A percentile compares a stretch with the other conserved stretches of the same genome.
Conservation (phyloP, 2,113 vertebrate species). For the Cavia porcellus region DNA sequence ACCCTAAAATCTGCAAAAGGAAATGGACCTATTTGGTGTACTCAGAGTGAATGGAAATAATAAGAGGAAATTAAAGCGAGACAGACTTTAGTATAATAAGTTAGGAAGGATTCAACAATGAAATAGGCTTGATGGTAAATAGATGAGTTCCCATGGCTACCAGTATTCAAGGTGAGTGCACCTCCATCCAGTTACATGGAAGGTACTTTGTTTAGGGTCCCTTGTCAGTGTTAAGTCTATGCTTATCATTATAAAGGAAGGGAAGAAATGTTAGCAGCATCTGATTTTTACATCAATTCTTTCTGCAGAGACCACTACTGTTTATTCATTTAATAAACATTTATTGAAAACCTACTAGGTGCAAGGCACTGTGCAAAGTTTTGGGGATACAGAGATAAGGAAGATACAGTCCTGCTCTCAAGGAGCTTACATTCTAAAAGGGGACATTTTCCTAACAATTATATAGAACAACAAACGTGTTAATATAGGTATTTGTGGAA, state of each 20-base stretch:
- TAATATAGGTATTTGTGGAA: neutral
- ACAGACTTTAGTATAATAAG: neutral
- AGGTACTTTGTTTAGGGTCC: conserved; percentile 33
- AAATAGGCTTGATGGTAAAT: neutral
- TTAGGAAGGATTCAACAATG: neutral
- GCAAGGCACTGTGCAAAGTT: conserved; percentile 59
- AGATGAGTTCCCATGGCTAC: neutral
- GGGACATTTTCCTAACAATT: conserved; percentile 11
- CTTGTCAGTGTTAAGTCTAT: neutral
- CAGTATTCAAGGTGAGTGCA: neutral
- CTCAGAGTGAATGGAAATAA: neutral
- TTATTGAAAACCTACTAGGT: conserved; percentile 70
- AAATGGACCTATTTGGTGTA: neutral
- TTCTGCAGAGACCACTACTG: conserved; percentile 70
- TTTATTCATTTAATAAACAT: conserved; percentile 63
- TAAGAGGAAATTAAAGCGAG: neutral
- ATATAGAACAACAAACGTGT: conserved; percentile 33
- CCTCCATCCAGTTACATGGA: neutral
- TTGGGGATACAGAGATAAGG: conserved; percentile 58
- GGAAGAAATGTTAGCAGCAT: conserved; percentile 11
- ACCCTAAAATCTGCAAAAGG: neutral
- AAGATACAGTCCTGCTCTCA: conserved; percentile 60
- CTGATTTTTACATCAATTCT: conserved; percentile 47
- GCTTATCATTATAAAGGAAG: conserved; percentile 33
- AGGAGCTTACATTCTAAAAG: conserved; percentile 65